Evolutionary conservation across 2,888 invertebrate genomes (phyloP).

Genomic region (Dromius quadrimaculatus): DNA sequence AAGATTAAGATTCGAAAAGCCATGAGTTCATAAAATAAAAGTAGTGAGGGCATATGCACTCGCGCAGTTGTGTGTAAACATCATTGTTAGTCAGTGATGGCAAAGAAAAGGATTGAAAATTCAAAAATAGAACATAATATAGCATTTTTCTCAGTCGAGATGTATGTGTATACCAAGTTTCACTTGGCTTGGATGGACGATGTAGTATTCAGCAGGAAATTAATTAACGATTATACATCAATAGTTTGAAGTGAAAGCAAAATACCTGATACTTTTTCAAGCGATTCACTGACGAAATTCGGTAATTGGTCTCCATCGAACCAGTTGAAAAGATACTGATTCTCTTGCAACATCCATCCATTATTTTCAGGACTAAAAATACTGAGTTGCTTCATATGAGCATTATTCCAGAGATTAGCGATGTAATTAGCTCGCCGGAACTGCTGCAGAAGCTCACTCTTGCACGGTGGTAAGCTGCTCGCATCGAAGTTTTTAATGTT

Average conservation of each 20-base stretch:
- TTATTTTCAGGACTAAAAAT: conserved; percentile 22
- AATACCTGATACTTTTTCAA: conserved; percentile 11
- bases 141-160: no score
- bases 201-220: no score
- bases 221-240: neutral
- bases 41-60: no score
- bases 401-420: conserved; percentile 45
- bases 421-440: conserved; percentile 41
- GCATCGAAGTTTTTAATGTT: conserved; percentile 54
- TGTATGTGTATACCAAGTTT: no score
- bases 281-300: neutral
- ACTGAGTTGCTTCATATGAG: conserved; percentile 27
- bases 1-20: conserved; percentile 1
- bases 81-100: no score
- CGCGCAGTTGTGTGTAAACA: no score
- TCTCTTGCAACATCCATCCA: conserved; percentile 5
- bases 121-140: no score
- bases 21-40: no score
- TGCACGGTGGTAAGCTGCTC: conserved; percentile 55
- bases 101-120: no score
- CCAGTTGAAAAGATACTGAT: conserved; percentile 12
- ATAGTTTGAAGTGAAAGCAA: neutral
- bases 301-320: no score
- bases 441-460: conserved; percentile 49
- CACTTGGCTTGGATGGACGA: no score